A percentile compares a stretch with the other conserved stretches of the same genome.
These are phyloP conservation scores for Ramphastos sulfuratus DNA, from an alignment of 2,113 vertebrate genomes.

Conservation along the genomic window DNA sequence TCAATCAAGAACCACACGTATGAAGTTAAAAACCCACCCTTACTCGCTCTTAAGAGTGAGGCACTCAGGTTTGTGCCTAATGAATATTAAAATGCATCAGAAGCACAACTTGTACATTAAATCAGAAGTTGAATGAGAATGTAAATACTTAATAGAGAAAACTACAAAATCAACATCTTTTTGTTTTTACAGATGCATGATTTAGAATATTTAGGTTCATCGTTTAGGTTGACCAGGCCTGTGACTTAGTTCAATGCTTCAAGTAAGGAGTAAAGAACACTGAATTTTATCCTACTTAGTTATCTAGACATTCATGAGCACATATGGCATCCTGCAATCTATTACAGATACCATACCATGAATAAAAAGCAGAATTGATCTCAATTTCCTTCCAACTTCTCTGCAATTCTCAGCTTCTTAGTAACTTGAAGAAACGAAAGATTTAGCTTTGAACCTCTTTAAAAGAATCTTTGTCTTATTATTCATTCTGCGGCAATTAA, in stretches of 20 bases:
- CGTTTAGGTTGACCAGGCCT: not conserved
- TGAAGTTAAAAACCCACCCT: not conserved
- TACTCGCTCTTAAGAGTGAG: not conserved
- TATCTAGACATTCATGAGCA: not conserved
- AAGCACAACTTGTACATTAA: not conserved
- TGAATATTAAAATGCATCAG: not conserved
- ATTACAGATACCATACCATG: not conserved
- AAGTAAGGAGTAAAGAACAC: not conserved
- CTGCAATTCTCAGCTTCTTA: not conserved
- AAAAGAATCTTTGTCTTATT: not conserved
- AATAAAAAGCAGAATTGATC: not conserved
- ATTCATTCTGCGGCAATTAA: not conserved
- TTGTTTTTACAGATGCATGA: not conserved
- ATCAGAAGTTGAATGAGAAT: not conserved
- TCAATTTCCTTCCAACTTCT: not conserved
- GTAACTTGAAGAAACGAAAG: slow-evolving; percentile 2
- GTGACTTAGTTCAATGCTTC: not conserved
- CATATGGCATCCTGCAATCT: not conserved
- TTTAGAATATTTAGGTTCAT: not conserved
- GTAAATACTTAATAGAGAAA: not conserved
- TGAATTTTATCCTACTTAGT: not conserved
- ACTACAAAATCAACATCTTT: not conserved
- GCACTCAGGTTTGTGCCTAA: not conserved
- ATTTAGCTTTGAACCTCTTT: not conserved
- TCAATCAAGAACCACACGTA: not conserved